A percentile compares a stretch with the other conserved stretches of the same genome.
Evolutionary conservation across 1,140 invertebrate genomes (phyloP).

Genomic region (Orius insidiosus): DNA sequence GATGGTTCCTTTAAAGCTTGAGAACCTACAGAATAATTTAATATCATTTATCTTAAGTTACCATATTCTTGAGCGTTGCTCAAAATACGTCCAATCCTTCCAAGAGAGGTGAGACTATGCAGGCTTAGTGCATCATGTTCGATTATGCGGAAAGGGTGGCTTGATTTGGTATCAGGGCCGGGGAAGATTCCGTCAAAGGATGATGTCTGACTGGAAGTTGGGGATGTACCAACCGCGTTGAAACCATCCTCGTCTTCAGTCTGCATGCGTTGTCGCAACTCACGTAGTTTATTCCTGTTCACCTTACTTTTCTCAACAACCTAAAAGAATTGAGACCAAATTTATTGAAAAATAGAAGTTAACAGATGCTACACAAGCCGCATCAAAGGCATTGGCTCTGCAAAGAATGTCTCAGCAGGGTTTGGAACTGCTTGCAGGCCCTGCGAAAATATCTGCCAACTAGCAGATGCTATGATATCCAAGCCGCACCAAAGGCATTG

Average conservation of each 20-base stretch:
- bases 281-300: conserved; percentile 54
- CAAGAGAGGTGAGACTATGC: conserved; percentile 70
- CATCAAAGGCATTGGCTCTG: too few species aligned
- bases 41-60: too few species aligned
- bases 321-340: conserved; percentile 8
- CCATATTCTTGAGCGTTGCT: conserved; percentile 23
- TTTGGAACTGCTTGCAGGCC: too few species aligned
- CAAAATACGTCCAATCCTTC: conserved; percentile 55
- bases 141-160: conserved; percentile 64
- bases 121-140: conserved; percentile 71
- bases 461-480: too few species aligned
- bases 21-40: too few species aligned
- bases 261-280: conserved; percentile 66
- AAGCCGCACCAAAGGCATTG: too few species aligned
- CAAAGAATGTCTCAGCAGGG: too few species aligned
- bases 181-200: conserved; percentile 43
- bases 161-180: conserved; percentile 33
- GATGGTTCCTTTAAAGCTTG: conserved; percentile 1
- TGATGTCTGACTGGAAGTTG: conserved; percentile 61
- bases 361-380: too few species aligned
- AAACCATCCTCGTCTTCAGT: conserved; percentile 56
- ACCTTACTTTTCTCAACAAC: conserved; percentile 14
- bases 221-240: conserved; percentile 41
- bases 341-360: too few species aligned
- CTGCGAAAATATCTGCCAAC: too few species aligned